Conservation (phyloP, 1,140 invertebrate genomes). For the Bradysia coprophila region DNA sequence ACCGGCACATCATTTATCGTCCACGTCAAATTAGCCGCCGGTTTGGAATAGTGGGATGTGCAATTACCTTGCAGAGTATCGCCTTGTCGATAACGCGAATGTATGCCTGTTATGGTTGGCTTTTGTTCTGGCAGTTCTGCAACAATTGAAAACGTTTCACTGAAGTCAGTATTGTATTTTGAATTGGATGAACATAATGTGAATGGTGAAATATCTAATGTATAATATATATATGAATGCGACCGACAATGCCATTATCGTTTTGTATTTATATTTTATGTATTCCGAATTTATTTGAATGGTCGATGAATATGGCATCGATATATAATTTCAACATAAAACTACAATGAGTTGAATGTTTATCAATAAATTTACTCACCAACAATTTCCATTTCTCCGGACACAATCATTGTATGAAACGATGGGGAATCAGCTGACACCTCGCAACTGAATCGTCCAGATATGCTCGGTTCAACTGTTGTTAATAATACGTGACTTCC, state of each 20-base stretch:
- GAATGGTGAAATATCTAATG: not conserved
- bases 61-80: slow-evolving; percentile 39
- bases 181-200: no score
- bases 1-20: slow-evolving; percentile 32
- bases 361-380: slow-evolving; percentile 33
- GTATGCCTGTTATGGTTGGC: slow-evolving; percentile 32
- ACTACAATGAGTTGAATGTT: not conserved
- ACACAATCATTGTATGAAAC: slow-evolving; percentile 58
- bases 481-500: slow-evolving; percentile 38
- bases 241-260: not conserved
- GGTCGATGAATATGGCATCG: no score
- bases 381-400: slow-evolving; percentile 49
- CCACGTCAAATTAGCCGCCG: slow-evolving; percentile 48
- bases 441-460: slow-evolving; percentile 59
- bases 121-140: slow-evolving; percentile 29
- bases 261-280: not conserved
- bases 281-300: no score
- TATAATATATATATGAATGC: slow-evolving; percentile 4
- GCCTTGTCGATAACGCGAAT: slow-evolving; percentile 32
- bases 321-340: not conserved
- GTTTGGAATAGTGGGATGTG: slow-evolving; percentile 34
- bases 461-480: slow-evolving; percentile 35
- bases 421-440: slow-evolving; percentile 69
- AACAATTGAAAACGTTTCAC: not conserved
- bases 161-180: no score